Percentiles rank a stretch among this genome's conserved stretches.
phyloP scores from a whole-genome alignment of 2,113 vertebrate genomes.

The Naja naja region DNA sequence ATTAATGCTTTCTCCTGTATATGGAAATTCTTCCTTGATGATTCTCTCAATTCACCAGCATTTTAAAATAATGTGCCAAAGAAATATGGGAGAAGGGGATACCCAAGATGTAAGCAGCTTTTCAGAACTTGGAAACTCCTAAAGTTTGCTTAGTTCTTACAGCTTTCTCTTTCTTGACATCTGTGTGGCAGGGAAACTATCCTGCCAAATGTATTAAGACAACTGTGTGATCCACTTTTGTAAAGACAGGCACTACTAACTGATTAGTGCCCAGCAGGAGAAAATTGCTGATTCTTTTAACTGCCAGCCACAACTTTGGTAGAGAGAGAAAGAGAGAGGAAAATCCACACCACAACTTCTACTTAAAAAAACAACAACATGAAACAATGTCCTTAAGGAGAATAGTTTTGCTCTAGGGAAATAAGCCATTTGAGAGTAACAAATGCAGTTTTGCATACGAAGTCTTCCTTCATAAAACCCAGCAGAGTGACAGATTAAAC shows the following conservation, averaged over 20 bases:
- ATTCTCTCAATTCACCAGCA: conserved; percentile 26
- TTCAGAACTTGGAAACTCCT: conserved; percentile 17
- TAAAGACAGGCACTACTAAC: conserved; percentile 54
- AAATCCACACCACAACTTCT: background rate
- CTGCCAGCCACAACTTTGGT: conserved; percentile 36
- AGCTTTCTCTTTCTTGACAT: conserved; percentile 74
- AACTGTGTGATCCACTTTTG: conserved; percentile 77
- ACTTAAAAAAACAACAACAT: background rate
- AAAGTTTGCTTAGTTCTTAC: conserved; percentile 64
- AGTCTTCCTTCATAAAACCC: conserved; percentile 72
- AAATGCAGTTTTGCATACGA: conserved; percentile 67
- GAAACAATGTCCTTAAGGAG: conserved; percentile 53
- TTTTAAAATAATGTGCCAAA: conserved; percentile 16
- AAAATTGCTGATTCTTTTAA: conserved; percentile 53
- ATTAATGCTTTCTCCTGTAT: conserved; percentile 3
- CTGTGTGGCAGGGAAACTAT: conserved; percentile 73
- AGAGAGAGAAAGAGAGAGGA: background rate
- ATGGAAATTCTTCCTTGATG: background rate
- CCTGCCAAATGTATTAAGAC: conserved; percentile 76
- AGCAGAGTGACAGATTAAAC: conserved; percentile 77
- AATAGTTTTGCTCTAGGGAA: conserved; percentile 32
- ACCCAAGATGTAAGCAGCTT: background rate
- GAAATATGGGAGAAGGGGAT: background rate
- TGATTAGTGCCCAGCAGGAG: conserved; percentile 64
- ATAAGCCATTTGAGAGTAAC: conserved; percentile 67